phyloP scores from a whole-genome alignment of 2,113 vertebrate genomes.

The Percina caprodes region DNA sequence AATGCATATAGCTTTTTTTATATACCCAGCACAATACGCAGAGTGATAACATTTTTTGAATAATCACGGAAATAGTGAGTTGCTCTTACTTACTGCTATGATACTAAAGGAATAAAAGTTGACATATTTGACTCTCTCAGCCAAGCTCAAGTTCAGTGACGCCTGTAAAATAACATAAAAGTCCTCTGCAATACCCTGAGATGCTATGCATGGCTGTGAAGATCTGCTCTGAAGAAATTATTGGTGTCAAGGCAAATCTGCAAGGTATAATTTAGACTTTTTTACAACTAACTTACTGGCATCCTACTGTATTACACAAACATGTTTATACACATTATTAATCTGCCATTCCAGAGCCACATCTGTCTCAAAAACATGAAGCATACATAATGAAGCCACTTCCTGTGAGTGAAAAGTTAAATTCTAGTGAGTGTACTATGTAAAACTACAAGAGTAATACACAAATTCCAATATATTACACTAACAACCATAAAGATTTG shows the following conservation, averaged over 20 bases:
- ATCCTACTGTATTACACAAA: neutral
- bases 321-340: neutral
- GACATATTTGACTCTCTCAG: conserved; percentile 31
- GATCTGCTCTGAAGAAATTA: conserved; percentile 46
- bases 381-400: neutral
- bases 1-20: too few relatives aligned
- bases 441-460: neutral
- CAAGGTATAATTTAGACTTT: neutral
- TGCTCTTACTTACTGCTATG: neutral
- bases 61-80: neutral
- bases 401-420: neutral
- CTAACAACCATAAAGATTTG: neutral
- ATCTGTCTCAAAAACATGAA: neutral
- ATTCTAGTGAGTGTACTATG: neutral
- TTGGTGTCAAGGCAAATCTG: conserved; percentile 40
- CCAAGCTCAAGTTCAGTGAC: conserved; percentile 38
- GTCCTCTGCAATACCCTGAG: conserved; percentile 40
- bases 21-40: neutral
- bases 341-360: neutral
- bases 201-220: conserved; percentile 34
- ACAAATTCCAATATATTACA: neutral
- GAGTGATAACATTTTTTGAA: neutral
- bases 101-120: conserved; percentile 25
- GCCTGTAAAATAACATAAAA: conserved; percentile 56
- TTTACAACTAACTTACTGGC: conserved; percentile 3